These are phyloP conservation scores for Lysandra coridon DNA, from an alignment of 2,888 invertebrate genomes.

Conservation along the genomic window DNA sequence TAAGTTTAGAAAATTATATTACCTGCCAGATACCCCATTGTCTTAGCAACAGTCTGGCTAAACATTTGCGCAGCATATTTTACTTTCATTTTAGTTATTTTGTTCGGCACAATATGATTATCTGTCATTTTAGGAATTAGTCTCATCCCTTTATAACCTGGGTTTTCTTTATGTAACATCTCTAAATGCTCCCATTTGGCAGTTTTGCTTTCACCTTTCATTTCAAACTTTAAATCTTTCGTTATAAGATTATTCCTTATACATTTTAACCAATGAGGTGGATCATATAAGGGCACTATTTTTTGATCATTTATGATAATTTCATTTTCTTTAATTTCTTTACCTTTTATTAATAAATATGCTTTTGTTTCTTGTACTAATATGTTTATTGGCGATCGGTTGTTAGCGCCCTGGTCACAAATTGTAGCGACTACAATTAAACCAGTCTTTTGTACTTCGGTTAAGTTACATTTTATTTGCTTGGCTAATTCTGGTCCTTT, in stretches of 20 bases:
- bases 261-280: background rate
- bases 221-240: background rate
- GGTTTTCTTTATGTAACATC: background rate
- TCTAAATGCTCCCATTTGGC: background rate
- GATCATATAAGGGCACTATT: background rate
- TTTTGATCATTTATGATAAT: background rate
- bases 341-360: background rate
- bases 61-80: background rate
- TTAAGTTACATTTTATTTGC: background rate
- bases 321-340: background rate
- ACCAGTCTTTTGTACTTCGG: background rate
- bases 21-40: background rate
- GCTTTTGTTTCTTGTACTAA: background rate
- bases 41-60: background rate
- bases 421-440: background rate
- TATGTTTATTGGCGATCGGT: background rate
- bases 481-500: background rate
- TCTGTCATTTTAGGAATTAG: background rate
- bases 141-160: background rate
- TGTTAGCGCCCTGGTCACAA: background rate
- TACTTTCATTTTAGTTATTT: conserved; percentile 4
- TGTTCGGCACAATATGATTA: background rate
- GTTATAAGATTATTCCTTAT: background rate
- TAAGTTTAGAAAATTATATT: background rate
- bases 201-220: background rate